Conservation (phyloP, 2,113 vertebrate genomes). For the Murina feae region DNA sequence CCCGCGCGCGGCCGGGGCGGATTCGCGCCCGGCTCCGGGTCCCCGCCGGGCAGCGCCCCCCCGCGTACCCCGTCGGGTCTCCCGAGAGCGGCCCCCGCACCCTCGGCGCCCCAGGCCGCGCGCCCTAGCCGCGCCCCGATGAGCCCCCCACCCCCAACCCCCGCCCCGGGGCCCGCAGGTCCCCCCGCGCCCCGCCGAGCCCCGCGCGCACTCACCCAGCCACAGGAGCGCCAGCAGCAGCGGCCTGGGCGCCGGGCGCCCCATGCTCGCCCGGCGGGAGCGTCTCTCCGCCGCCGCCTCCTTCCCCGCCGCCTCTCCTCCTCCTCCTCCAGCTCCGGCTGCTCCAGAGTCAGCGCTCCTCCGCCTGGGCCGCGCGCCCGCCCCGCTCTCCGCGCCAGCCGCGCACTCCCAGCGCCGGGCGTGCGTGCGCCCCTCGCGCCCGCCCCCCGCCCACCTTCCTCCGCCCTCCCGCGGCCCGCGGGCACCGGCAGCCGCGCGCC, state of each 20-base stretch:
- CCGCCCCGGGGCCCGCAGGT: neutral
- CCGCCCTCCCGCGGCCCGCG: constrained; percentile 10
- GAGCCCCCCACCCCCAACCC: neutral
- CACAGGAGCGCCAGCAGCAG: constrained; percentile 64
- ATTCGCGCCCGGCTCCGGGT: neutral
- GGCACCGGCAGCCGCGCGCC: constrained; percentile 28
- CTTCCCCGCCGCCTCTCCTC: constrained; percentile 48
- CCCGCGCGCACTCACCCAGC: constrained; percentile 71
- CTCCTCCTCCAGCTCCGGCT: constrained; percentile 70
- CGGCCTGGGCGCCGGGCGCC: constrained; percentile 70
- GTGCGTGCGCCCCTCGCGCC: constrained; percentile 49
- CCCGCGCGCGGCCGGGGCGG: neutral
- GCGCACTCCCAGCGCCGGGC: constrained; percentile 54
- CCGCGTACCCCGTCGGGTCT: neutral
- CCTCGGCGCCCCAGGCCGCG: constrained; percentile 64
- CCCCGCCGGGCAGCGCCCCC: neutral
- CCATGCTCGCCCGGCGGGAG: constrained; percentile 72
- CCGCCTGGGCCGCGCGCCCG: constrained; percentile 71
- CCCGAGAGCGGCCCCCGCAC: constrained; percentile 38
- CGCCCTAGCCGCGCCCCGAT: neutral
- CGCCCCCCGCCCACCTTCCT: constrained; percentile 16
- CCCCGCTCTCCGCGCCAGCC: constrained; percentile 57
- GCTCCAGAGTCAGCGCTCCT: constrained; percentile 71
- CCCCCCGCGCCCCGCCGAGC: neutral
- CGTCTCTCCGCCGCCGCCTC: constrained; percentile 37